These are phyloP conservation scores for Phyllostomus hastatus DNA, from an alignment of 2,113 vertebrate genomes.

Conservation along the genomic window DNA sequence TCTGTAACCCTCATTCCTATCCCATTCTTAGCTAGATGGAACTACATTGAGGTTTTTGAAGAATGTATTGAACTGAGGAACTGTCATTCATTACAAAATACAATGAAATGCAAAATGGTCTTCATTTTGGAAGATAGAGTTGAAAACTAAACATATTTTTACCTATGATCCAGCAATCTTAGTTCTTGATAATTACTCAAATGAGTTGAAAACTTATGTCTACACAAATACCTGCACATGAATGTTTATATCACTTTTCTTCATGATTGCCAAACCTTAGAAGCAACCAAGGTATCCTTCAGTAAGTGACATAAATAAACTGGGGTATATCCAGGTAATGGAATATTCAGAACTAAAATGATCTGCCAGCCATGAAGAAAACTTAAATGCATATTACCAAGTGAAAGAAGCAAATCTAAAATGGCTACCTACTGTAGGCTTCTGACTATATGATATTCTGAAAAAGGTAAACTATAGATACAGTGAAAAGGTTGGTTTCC, in stretches of 20 bases:
- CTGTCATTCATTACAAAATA: not conserved
- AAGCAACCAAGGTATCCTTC: too few relatives aligned
- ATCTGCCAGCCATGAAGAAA: not conserved
- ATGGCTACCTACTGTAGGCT: not conserved
- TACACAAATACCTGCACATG: too few relatives aligned
- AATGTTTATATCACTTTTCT: too few relatives aligned
- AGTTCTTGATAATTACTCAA: not conserved
- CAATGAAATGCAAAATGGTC: not conserved
- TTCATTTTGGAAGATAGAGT: not conserved
- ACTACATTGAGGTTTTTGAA: not conserved
- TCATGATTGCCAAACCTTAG: too few relatives aligned
- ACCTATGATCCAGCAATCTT: not conserved
- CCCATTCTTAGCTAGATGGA: not conserved
- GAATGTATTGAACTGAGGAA: not conserved
- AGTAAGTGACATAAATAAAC: not conserved
- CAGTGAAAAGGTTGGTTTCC: not conserved
- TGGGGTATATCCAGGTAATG: not conserved
- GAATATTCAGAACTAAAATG: not conserved
- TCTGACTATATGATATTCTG: not conserved
- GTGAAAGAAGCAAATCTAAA: not conserved
- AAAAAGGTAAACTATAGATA: not conserved
- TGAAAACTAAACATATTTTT: not conserved
- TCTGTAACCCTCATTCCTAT: not conserved
- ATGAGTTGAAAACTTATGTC: not conserved
- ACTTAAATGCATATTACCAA: not conserved